phyloP scores from a whole-genome alignment of 2,797 vertebrate genomes.

The Thripadectes ignobilis region DNA sequence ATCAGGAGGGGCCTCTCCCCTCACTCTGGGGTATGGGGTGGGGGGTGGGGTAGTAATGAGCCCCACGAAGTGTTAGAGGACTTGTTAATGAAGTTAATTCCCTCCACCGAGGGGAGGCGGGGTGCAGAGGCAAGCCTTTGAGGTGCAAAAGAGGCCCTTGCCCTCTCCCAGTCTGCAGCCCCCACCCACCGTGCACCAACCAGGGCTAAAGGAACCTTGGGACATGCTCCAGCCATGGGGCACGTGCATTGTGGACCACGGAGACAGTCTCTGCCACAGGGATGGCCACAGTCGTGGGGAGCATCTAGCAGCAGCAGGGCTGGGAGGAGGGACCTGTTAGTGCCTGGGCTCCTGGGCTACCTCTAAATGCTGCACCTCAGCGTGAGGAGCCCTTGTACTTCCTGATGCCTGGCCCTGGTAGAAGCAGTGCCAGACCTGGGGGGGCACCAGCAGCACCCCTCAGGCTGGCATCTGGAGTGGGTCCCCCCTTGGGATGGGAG shows the following conservation, averaged over 20 bases:
- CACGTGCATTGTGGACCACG: not conserved
- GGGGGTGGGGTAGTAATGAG: constrained; percentile 7
- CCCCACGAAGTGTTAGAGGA: constrained; percentile 68
- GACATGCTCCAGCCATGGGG: not conserved
- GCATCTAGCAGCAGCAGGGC: not conserved
- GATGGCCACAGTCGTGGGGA: not conserved
- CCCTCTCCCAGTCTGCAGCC: not conserved
- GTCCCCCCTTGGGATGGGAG: not conserved
- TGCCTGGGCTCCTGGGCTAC: not conserved
- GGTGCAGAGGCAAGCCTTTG: constrained; percentile 33
- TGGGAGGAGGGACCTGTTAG: not conserved
- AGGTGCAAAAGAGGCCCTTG: constrained; percentile 57
- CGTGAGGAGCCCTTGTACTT: not conserved
- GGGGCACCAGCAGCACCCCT: not conserved
- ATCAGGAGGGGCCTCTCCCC: not conserved
- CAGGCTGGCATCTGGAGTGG: not conserved
- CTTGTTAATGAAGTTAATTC: constrained; percentile 74
- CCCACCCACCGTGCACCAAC: fast-evolving
- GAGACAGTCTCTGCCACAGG: not conserved
- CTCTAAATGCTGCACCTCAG: not conserved
- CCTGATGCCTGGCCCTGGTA: not conserved
- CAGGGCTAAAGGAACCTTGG: not conserved
- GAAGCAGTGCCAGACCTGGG: not conserved
- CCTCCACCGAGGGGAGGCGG: not conserved
- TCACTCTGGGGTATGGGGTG: not conserved